phyloP scores from a whole-genome alignment of 2,888 invertebrate genomes.

The Synergus umbraculus region DNA sequence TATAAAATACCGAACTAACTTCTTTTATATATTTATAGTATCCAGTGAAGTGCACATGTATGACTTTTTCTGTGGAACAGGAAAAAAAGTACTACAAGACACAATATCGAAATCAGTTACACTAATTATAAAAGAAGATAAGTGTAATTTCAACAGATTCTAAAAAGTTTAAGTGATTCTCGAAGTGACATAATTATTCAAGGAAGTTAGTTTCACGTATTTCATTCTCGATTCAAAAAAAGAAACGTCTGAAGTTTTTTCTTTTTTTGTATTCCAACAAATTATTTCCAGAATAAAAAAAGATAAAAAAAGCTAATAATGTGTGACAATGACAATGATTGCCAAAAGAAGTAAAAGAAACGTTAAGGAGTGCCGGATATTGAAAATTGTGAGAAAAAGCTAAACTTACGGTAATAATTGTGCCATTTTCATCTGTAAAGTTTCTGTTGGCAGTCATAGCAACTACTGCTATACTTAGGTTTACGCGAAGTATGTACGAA shows the following conservation, averaged over 20 bases:
- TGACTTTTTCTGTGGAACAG: background rate
- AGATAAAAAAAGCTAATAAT: background rate
- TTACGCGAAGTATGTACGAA: constrained; percentile 90
- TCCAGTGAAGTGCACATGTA: background rate
- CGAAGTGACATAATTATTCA: background rate
- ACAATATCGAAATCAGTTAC: background rate
- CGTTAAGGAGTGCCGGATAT: background rate
- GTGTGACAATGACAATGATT: background rate
- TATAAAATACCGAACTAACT: too few species aligned
- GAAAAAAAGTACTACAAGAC: background rate
- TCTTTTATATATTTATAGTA: too few species aligned
- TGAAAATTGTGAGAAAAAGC: background rate
- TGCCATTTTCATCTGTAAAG: constrained; percentile 82
- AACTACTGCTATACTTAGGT: constrained; percentile 94
- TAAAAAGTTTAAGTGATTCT: background rate
- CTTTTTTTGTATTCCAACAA: too few species aligned
- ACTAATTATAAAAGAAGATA: background rate
- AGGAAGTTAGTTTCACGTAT: background rate
- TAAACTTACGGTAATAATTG: constrained; percentile 79
- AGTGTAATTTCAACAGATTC: background rate
- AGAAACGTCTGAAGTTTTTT: background rate
- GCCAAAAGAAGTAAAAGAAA: background rate
- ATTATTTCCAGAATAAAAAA: too few species aligned
- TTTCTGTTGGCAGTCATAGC: constrained; percentile 91
- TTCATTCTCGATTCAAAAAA: background rate